Base-by-base conservation (phyloP, 2,888 invertebrate species). In the Pyrochroa serraticornis region DNA sequence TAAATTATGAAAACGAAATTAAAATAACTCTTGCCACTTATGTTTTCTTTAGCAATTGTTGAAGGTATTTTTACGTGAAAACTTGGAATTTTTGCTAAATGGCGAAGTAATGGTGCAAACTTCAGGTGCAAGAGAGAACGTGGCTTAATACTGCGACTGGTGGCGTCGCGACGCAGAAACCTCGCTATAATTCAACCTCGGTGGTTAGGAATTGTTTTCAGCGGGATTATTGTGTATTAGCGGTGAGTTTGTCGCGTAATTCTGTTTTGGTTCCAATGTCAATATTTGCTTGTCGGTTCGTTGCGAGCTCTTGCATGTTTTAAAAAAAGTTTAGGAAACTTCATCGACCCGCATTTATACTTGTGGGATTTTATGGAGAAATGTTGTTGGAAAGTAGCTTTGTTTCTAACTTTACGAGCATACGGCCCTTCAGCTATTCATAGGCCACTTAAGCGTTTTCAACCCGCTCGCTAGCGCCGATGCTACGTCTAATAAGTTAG, bases 391-490 rank as follows among this genome's bases (percentile, higher is more conserved):
- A 47, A 58, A 62, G 44, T 47, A 60, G 65, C 62, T 65, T 68
- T 67, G 66, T 67, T 65, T 52, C 63, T 60, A 59, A 66, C 61
- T 70, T 66, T 67, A 66, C 63, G 68, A 63, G 58, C 63, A 63
- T 63, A 52, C 59, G 65, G 63, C 62, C 62, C 63, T 62, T 65
- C 51, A 60, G 63, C 66, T 69, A 68, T 69, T 70, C 68, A 69
- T 68, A 67, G 66, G 63, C 62, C 66, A 67, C 68, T 70, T 67
- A 66, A 52, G 52, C 44, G 52, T 52, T 45, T 52, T 52, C 44
- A 52, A 37, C 37, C 5, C 45, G 31, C 34, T 10, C 9, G n/a
- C 41, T 41, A 6, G 10, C 9, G 30, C 34, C n/a, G 14, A 13
- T 13, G 14, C 42, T 41, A 0, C 32, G 9, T 14, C 12, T 35